A percentile compares a stretch with the other conserved stretches of the same genome.
phyloP scores from a whole-genome alignment of 2,888 invertebrate species.

The Tenodera sinensis region DNA sequence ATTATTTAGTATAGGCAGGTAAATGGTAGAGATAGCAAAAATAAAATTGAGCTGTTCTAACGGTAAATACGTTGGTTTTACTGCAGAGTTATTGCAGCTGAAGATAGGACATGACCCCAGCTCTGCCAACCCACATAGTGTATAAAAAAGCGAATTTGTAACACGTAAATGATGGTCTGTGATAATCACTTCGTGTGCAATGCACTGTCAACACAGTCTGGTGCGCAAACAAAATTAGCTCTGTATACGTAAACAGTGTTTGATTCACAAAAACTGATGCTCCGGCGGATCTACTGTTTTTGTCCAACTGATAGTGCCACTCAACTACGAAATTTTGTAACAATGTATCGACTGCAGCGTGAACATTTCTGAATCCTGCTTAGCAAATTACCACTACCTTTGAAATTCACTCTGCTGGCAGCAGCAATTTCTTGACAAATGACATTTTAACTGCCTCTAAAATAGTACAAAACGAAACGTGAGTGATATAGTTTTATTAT shows the following conservation, averaged over 20 bases:
- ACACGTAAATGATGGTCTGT: neutral
- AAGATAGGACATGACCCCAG: neutral
- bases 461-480: no score
- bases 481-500: no score
- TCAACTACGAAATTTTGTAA: neutral
- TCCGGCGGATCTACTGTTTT: neutral
- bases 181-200: neutral
- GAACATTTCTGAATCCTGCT: no score
- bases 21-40: no score
- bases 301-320: neutral
- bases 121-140: neutral
- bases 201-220: neutral
- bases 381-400: no score
- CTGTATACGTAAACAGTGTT: neutral
- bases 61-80: no score
- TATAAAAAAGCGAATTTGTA: neutral
- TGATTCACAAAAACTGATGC: neutral
- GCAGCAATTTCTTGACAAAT: no score
- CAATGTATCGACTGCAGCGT: neutral
- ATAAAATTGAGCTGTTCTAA: no score
- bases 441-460: no score
- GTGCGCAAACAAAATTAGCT: neutral
- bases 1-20: no score
- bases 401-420: no score
- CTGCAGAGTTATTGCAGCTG: no score